phyloP scores from a whole-genome alignment of 2,888 invertebrate genomes.

The Oegoconia quadripuncta region DNA sequence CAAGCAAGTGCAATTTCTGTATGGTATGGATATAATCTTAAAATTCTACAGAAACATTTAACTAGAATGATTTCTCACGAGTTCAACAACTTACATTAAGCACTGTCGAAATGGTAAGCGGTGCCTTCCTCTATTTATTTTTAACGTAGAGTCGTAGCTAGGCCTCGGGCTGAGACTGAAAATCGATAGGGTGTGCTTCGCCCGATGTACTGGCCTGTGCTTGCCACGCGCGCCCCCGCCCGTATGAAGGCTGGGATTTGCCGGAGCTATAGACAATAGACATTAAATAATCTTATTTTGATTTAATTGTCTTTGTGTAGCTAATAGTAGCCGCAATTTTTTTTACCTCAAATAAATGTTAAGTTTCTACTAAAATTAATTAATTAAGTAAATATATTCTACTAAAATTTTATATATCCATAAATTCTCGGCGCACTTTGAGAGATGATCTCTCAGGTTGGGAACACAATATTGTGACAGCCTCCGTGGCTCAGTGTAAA shows the following conservation, averaged over 20 bases:
- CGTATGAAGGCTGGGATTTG: conserved; percentile 21
- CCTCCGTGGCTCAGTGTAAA: no score
- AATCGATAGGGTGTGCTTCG: conserved; percentile 42
- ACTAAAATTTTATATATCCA: no score
- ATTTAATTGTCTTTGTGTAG: no score
- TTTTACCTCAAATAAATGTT: not conserved
- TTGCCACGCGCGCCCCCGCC: conserved; percentile 4
- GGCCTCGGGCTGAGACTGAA: conserved; percentile 25
- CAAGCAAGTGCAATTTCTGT: no score
- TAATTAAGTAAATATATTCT: no score
- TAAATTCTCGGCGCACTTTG: no score
- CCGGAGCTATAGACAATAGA: conserved; percentile 19
- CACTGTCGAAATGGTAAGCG: conserved; percentile 22
- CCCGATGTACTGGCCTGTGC: conserved; percentile 5
- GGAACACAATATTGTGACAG: no score
- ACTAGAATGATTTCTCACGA: no score
- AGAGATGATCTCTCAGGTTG: no score
- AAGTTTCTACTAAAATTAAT: not conserved
- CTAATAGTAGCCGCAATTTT: not conserved
- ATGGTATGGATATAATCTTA: no score
- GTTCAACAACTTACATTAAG: conserved; percentile 19
- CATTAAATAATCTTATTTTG: no score
- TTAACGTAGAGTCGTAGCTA: conserved; percentile 23
- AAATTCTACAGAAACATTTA: no score
- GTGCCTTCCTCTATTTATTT: conserved; percentile 36